Evolutionary conservation across 2,888 invertebrate species (phyloP).

Genomic region (Leucophenga montana): DNA sequence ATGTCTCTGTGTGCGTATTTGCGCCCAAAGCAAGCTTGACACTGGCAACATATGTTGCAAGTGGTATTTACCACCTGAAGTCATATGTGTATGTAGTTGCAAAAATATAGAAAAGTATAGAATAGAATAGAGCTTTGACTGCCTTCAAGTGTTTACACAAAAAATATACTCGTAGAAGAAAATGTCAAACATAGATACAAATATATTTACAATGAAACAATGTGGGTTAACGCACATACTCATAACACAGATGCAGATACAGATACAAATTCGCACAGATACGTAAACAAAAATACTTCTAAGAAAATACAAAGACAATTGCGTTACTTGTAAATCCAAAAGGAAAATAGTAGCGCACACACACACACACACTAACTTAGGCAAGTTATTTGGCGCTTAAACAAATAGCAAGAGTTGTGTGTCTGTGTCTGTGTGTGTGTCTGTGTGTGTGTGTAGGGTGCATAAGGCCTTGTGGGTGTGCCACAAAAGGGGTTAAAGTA

Average conservation of each 20-base stretch:
- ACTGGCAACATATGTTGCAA: conserved; percentile 18
- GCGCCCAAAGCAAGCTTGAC: conserved; percentile 1
- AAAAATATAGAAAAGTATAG: not conserved
- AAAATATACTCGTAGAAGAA: conserved; percentile 26
- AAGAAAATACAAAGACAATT: conserved; percentile 64
- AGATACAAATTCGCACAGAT: not conserved
- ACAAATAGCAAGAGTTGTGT: conserved; percentile 53
- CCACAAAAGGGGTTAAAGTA: conserved; percentile 5
- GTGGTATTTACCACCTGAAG: conserved; percentile 16
- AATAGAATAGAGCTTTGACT: not conserved
- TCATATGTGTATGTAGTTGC: not conserved
- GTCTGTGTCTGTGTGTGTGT: conserved; percentile 33
- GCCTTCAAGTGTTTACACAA: conserved; percentile 27
- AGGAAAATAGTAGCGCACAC: conserved; percentile 52
- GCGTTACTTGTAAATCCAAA: conserved; percentile 66
- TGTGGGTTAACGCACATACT: not conserved
- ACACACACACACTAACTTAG: conserved; percentile 11
- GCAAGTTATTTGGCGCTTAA: conserved; percentile 30
- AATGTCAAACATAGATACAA: not conserved
- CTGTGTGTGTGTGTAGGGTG: too few species aligned
- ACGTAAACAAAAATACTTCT: conserved; percentile 38
- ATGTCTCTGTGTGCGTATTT: not conserved
- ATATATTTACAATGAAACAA: not conserved
- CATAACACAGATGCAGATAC: conserved; percentile 1
- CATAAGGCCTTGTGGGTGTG: conserved; percentile 27